Base-by-base conservation (phyloP, 2,888 invertebrate species). In the Ophion ellenae region DNA sequence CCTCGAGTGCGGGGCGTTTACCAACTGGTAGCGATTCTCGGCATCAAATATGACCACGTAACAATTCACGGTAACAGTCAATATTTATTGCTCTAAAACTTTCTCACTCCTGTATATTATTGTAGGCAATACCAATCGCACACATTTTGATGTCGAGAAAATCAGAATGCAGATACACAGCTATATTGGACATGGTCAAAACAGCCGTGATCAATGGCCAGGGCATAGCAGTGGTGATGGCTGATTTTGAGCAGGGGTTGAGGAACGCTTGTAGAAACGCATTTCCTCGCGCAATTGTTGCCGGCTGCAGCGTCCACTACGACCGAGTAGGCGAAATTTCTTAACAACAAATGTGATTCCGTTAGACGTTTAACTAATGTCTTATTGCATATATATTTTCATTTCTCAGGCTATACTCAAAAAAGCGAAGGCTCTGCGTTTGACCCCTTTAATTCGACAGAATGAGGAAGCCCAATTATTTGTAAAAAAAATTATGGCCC, bases 401-500 rank as follows among this genome's bases (percentile, higher is more conserved):
- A 75, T 75, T 47, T 28, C 9, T 47, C 17, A 75, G 75, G 75
- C 64, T 28, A 20, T 75, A 2, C 75, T 75, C 2, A 75, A 45
- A 47, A 64, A 64, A 64, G 47, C 28, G 2, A 75, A 75, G 28
- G 63, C n/a, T 9, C n/a, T 47, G 17, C 17, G 10, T 0, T n/a
- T 75, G n/a, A 28, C 36, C 40, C 70, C 53, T 0, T 17, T 74
- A 5, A 47, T 82, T 3, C 40, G 74, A 47, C 61, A 45, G 14
- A 36, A 77, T 17, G 66, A 57, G 53, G 70, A n/a, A 5, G 85
- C 70, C 0, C 79, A 79, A 70, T 11, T 80, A 32, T 85, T 85
- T 47, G 1, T 76, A 6, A 79, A 78, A 59, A 83, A 80, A 67
- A 36, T 83, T 1, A 85, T 83, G 83, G 85, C 82, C 14, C 64